These are phyloP conservation scores for Tetramorium bicarinatum DNA, from an alignment of 2,888 invertebrate species.

Conservation along the genomic window DNA sequence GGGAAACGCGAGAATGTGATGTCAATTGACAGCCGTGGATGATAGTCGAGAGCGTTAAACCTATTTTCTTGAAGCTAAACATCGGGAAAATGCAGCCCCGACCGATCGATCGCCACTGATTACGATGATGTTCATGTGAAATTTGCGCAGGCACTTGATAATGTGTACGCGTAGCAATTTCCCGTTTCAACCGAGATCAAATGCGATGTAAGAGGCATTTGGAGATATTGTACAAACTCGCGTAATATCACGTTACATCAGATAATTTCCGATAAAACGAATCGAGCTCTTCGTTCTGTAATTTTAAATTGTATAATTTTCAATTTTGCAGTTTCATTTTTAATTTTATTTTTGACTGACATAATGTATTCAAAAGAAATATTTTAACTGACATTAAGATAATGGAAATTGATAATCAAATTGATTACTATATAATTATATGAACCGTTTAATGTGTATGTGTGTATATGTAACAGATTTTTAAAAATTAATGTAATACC, in stretches of 20 bases:
- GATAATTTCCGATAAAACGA: background rate
- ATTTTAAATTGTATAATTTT: background rate
- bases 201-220: background rate
- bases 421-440: background rate
- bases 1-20: background rate
- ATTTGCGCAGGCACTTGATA: background rate
- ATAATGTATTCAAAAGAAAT: background rate
- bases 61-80: constrained; percentile 13
- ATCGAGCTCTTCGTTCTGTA: background rate
- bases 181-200: background rate
- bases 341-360: background rate
- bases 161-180: constrained; percentile 2
- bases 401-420: background rate
- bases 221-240: background rate
- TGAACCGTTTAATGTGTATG: too few relatives aligned
- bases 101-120: constrained; percentile 7
- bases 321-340: background rate
- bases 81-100: background rate
- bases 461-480: too few relatives aligned
- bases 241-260: background rate
- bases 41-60: constrained; percentile 2
- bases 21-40: background rate
- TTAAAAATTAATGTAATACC: background rate
- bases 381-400: background rate
- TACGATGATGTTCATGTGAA: constrained; percentile 2